Evolutionary conservation across 2,888 invertebrate species (phyloP).

Genomic region (Nematopogon swammerdamellus): DNA sequence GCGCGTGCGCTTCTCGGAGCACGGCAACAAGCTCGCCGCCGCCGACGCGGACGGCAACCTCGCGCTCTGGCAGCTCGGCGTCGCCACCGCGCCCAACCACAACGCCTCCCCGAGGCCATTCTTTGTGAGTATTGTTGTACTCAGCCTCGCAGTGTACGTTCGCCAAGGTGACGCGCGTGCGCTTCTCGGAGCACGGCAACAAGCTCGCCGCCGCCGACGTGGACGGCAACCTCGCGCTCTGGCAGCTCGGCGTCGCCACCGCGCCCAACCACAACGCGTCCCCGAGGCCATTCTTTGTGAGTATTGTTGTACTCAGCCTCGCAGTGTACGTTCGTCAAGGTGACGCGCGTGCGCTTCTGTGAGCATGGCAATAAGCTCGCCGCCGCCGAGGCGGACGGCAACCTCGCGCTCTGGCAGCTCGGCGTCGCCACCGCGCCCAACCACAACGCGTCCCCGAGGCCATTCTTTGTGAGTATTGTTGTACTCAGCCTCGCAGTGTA

Average conservation of each 20-base stretch:
- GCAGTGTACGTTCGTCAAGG: constrained; percentile 94
- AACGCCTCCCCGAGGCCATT: constrained; percentile 68
- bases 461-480: constrained; percentile 91
- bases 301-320: too few relatives aligned
- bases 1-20: constrained; percentile 91
- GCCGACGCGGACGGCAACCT: constrained; percentile 97
- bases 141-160: constrained; percentile 95
- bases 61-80: constrained; percentile 90
- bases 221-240: constrained; percentile 94
- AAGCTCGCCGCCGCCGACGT: constrained; percentile 98
- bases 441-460: constrained; percentile 57
- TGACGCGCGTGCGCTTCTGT: constrained; percentile 90
- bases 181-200: constrained; percentile 95
- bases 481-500: too few relatives aligned
- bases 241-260: constrained; percentile 83
- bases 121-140: constrained; percentile 86
- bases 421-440: constrained; percentile 64
- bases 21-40: constrained; percentile 98
- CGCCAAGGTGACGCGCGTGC: constrained; percentile 90
- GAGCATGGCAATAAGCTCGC: constrained; percentile 99
- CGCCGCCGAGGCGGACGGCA: constrained; percentile 96
- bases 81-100: constrained; percentile 57
- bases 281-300: constrained; percentile 80
- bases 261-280: constrained; percentile 49
- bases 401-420: constrained; percentile 93